Base-by-base conservation (phyloP, 2,113 vertebrate species). In the Reinhardtius hippoglossoides region DNA sequence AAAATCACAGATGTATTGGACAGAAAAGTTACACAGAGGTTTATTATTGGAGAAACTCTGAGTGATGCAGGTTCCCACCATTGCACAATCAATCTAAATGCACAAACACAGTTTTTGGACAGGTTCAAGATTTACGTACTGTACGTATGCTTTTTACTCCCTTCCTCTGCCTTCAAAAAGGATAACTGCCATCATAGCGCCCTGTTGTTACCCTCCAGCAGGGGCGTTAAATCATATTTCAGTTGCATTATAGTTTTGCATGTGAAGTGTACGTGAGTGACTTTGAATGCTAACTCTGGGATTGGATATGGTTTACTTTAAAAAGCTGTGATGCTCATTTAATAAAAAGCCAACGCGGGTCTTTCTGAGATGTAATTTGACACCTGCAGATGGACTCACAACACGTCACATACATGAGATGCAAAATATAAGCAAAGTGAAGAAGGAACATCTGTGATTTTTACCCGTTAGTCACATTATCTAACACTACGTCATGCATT, bases 271-370 rank as follows among this genome's bases (percentile, higher is more conserved):
- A 7, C 66, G 66, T 50, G 58, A 35, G 60, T 60, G 52, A 71
- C 61, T 79, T 23, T 61, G 27, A 68, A 37, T 44, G 56, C 58
- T 64, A 82, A 76, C 57, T 58, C 23, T 15, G 20, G 50, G 44
- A 71, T 18, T 56, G 26, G 27, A 50, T 14, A 58, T 20, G 42
- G 14, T 54, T 75, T 4, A 3, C 23, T 65, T 52, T 55, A 44
- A 74, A 67, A 72, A 54, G 27, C 1, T 37, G 35, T 37, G 35
- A 37, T 37, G 35, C 35, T 37, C 9, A 37, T 37, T 37, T 37
- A 9, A 37, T 37, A 8, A 37, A 35, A 37, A 37, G 8, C 35
- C 35, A 37, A 37, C 9, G 35, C 35, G 9, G 35, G 35, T 37
- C 35, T 37, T 9, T 35, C 31, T 35, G 31, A 35, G 8, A 35